Evolutionary conservation across 1,140 invertebrate species (phyloP).

Genomic region (fruit fly (Drosophila melanogaster)): Release_6_plus_ISO1_MT NT_033777.3:18396001-18396500

Average conservation of each 20-base stretch:
- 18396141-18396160: conserved; percentile 11
- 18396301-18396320: too few species aligned
- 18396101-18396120: conserved; percentile 27
- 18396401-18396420: background rate
- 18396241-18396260: background rate
- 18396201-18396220: conserved; percentile 7
- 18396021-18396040: conserved; percentile 37
- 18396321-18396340: too few species aligned
- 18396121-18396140: conserved; percentile 35
- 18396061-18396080: conserved; percentile 28
- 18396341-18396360: too few species aligned
- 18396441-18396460: background rate
- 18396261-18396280: background rate
- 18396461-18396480: conserved; percentile 1
- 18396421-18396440: background rate
- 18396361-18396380: too few species aligned
- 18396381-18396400: too few species aligned
- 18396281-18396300: background rate
- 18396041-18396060: conserved; percentile 26
- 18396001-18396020: conserved; percentile 31
- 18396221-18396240: background rate
- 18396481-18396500: conserved; percentile 17
- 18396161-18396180: conserved; percentile 8
- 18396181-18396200: conserved; percentile 28
- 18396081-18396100: conserved; percentile 20